These are phyloP conservation scores for Drosophila orena DNA, from an alignment of 1,140 invertebrate genomes.

Conservation along the genomic window DNA sequence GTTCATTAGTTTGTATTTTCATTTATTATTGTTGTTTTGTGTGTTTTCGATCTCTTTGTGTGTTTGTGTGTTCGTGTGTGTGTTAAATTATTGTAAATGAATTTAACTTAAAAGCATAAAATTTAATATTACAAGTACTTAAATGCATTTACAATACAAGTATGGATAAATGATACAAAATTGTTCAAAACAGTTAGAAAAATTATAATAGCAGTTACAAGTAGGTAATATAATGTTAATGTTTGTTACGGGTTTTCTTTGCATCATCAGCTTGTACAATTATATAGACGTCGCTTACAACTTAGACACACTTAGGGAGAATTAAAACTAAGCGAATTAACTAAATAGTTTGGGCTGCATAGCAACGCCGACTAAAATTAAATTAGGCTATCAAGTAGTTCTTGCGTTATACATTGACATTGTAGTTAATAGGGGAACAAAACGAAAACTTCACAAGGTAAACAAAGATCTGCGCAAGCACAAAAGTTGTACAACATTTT, in stretches of 20 bases:
- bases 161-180: constrained; percentile 46
- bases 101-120: constrained; percentile 73
- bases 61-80: constrained; percentile 43
- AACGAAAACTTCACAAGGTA: constrained; percentile 36
- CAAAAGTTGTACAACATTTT: constrained; percentile 43
- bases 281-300: constrained; percentile 42
- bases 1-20: constrained; percentile 48
- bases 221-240: constrained; percentile 31
- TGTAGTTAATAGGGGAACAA: constrained; percentile 17
- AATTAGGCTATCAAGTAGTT: constrained; percentile 35
- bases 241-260: constrained; percentile 28
- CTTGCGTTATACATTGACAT: constrained; percentile 32
- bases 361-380: constrained; percentile 47
- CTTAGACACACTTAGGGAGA: constrained; percentile 15
- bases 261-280: constrained; percentile 48
- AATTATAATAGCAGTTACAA: constrained; percentile 18
- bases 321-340: constrained; percentile 39
- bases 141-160: constrained; percentile 73
- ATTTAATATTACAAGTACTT: constrained; percentile 68
- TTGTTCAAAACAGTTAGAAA: constrained; percentile 56
- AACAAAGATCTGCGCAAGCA: constrained; percentile 57
- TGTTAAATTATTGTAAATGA: constrained; percentile 55
- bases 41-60: constrained; percentile 55
- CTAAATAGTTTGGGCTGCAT: constrained; percentile 44
- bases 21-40: constrained; percentile 59